Evolutionary conservation across 2,888 invertebrate genomes (phyloP), one percentile per base, ranked within the genome.

Genomic region (Hermaeophaga mercurialis): DNA sequence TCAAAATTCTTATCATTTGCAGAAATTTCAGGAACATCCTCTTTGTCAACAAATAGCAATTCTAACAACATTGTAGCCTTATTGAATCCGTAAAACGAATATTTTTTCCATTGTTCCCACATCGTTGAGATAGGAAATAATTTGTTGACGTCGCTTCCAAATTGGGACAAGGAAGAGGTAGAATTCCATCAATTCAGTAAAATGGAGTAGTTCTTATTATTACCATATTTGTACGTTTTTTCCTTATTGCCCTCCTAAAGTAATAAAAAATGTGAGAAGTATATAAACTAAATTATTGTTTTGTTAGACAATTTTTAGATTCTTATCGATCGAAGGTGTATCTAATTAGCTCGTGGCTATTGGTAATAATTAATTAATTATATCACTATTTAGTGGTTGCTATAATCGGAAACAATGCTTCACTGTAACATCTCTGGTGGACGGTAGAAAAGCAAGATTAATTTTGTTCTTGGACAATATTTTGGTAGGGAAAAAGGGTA

Each of bases 61-160:
- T 31, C 17, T 33, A 33, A 8, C 17, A 33, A 31, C 9, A 9
- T 3, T 1, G 6, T 9, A 6, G 31, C 33, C n/a, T 7, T n/a
- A 18, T 28, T 46, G 14, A 46, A 49, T n/a, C 50, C 50, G 14
- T 15, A 50, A 14, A 41, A n/a, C 9, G 68, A 64, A 55, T 69
- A 72, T 49, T 62, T 67, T 15, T 64, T 54, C 56, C 75, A 63
- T 47, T 76, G 73, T 24, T 61, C 41, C 18, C 58, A 19, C 14
- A 75, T 59, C 15, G 41, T 14, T 54, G n/a, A n/a, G n/a, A n/a
- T n/a, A n/a, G n/a, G 68, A 59, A 73, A 75, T n/a, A 73, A 15
- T 14, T 54, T 58, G 1, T 67, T 58, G 0, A 70, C 61, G 60
- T 73, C 62, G 19, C 69, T 66, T 12, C 68, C 70, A 6, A 70